Evolutionary conservation across 1,140 invertebrate genomes (phyloP).

Genomic region (Drosophila saltans): DNA sequence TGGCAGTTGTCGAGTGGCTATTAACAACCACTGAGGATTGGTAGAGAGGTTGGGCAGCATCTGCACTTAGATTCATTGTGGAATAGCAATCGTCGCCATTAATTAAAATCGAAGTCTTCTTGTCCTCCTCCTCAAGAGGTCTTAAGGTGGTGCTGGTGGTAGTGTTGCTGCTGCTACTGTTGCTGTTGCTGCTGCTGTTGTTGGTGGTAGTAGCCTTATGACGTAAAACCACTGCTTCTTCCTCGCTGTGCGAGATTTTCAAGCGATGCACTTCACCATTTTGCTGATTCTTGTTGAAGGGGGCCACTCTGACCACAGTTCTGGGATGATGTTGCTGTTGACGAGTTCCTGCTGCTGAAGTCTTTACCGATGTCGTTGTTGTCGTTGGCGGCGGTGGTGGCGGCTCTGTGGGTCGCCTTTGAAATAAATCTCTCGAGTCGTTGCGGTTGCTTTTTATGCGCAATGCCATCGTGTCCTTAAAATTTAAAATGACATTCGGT

Average conservation of each 20-base stretch:
- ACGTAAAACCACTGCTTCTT: constrained; percentile 40
- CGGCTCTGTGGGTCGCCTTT: constrained; percentile 79
- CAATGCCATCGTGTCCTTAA: constrained; percentile 91
- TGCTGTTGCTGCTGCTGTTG: background rate
- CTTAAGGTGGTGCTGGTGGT: constrained; percentile 1
- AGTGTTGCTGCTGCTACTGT: background rate
- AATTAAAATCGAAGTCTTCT: constrained; percentile 90
- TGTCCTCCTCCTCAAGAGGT: constrained; percentile 75
- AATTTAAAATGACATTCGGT: constrained; percentile 84
- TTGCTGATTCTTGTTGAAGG: constrained; percentile 63
- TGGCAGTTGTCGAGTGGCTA: constrained; percentile 69
- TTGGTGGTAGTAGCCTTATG: constrained; percentile 21
- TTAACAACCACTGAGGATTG: constrained; percentile 87
- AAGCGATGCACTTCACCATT: constrained; percentile 84
- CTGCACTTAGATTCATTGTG: constrained; percentile 86
- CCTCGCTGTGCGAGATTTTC: constrained; percentile 84
- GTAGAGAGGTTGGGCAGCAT: constrained; percentile 86
- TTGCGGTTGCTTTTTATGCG: constrained; percentile 86
- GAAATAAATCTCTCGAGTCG: constrained; percentile 86
- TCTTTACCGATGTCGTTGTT: constrained; percentile 6
- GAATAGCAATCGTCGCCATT: constrained; percentile 89
- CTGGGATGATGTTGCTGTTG: constrained; percentile 43
- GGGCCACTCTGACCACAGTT: constrained; percentile 79
- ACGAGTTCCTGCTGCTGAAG: constrained; percentile 17
- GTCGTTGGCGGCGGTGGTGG: constrained; percentile 73